Conservation (phyloP, 2,888 invertebrate species). For the Rhynchonema sp. region DNA sequence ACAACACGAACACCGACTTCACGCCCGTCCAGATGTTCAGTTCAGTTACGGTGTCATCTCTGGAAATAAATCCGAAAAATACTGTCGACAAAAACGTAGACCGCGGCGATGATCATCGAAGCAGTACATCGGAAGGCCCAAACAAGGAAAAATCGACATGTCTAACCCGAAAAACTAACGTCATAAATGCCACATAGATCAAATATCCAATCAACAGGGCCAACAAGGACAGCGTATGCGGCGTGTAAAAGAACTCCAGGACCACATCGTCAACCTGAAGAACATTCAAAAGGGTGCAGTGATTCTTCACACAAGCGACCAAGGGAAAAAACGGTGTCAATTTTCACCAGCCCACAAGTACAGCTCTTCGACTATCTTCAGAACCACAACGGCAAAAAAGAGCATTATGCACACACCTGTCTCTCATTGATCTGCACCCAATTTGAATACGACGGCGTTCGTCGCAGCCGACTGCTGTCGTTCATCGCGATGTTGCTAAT, state of each 20-base stretch:
- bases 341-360: no score
- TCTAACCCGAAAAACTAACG: slow-evolving; percentile 11
- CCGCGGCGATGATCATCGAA: neutral
- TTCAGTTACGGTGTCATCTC: slow-evolving; percentile 61
- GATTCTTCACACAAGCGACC: no score
- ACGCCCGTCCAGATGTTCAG: slow-evolving; percentile 86
- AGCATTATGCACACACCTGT: no score
- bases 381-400: no score
- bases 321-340: no score
- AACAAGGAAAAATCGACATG: neutral
- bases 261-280: slow-evolving; percentile 96
- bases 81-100: slow-evolving; percentile 3
- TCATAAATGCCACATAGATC: slow-evolving; percentile 84
- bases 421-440: slow-evolving; percentile 70
- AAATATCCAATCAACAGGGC: slow-evolving; percentile 66
- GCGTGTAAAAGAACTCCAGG: slow-evolving; percentile 85
- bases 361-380: no score
- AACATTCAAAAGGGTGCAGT: no score
- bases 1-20: slow-evolving; percentile 79
- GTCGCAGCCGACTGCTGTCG: neutral
- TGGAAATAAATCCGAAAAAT: slow-evolving; percentile 34
- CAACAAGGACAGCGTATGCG: slow-evolving; percentile 84
- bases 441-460: slow-evolving; percentile 31
- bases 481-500: neutral
- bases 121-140: neutral